phyloP scores from a whole-genome alignment of 1,140 invertebrate species.

The Sitobion miscanthi region DNA sequence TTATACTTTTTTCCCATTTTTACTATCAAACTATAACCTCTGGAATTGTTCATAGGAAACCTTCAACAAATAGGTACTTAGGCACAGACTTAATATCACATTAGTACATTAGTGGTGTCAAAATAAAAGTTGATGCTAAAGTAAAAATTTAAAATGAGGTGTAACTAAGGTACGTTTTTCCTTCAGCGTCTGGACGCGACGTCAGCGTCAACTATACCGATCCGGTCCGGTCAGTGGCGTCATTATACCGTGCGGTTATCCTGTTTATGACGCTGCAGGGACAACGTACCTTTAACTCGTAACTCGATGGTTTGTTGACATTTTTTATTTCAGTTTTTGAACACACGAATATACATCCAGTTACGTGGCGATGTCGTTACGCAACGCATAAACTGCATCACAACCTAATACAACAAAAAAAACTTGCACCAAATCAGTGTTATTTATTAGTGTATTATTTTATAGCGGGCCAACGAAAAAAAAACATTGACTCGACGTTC shows the following conservation, averaged over 20 bases:
- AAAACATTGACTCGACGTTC: neutral
- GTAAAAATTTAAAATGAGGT: no score
- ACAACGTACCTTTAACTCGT: no score
- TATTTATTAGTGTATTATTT: neutral
- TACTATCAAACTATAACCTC: no score
- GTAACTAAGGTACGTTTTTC: no score
- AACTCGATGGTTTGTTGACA: neutral
- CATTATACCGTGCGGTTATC: no score
- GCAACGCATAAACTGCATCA: neutral
- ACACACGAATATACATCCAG: neutral
- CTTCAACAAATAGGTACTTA: neutral
- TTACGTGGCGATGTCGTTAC: no score
- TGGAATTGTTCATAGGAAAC: neutral
- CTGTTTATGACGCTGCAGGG: no score
- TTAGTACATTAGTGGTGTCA: neutral
- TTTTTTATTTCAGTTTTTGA: neutral
- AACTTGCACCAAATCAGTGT: neutral
- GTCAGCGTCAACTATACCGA: no score
- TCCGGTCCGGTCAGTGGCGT: no score
- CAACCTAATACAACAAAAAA: neutral
- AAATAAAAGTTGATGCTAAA: no score
- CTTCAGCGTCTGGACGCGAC: no score
- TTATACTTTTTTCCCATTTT: no score
- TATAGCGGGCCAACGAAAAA: neutral
- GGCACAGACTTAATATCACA: neutral